Conservation (phyloP, 2,113 vertebrate genomes). For the Seriola rivoliana region DNA sequence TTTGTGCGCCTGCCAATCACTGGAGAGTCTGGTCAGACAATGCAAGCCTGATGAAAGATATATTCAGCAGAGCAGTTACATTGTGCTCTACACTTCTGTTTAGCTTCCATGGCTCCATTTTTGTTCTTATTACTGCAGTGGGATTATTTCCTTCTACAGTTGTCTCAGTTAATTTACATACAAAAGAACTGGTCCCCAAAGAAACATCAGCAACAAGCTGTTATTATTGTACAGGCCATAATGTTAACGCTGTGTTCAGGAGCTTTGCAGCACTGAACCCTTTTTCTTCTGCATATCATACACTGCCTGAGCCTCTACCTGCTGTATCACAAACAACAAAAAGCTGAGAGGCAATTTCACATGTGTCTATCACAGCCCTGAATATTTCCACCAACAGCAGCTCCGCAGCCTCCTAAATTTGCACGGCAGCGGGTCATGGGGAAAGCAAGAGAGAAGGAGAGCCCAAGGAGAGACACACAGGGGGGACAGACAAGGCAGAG, state of each 20-base stretch:
- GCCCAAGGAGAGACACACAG: slow-evolving; percentile 35
- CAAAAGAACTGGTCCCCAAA: slow-evolving; percentile 49
- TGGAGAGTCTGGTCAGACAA: slow-evolving; percentile 15
- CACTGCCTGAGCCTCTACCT: slow-evolving; percentile 25
- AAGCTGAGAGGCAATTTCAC: slow-evolving; percentile 47
- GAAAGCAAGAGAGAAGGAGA: slow-evolving; percentile 35
- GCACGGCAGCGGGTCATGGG: slow-evolving; percentile 39
- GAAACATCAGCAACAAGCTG: slow-evolving; percentile 47
- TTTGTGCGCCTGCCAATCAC: slow-evolving; percentile 45
- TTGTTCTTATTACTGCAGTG: slow-evolving; percentile 42
- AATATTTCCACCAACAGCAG: slow-evolving; percentile 33
- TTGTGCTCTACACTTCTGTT: slow-evolving; percentile 35
- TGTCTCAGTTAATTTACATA: slow-evolving; percentile 65
- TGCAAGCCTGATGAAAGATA: slow-evolving; percentile 26
- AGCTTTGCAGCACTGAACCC: background rate
- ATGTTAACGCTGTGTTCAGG: slow-evolving; percentile 22
- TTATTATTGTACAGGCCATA: slow-evolving; percentile 40
- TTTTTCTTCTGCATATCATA: slow-evolving; percentile 17
- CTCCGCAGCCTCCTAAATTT: slow-evolving; percentile 19
- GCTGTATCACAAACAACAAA: slow-evolving; percentile 24
- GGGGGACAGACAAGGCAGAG: slow-evolving; percentile 38
- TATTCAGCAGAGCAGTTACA: slow-evolving; percentile 3
- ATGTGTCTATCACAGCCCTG: slow-evolving; percentile 25
- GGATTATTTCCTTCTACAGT: slow-evolving; percentile 57
- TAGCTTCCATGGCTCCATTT: slow-evolving; percentile 40